Evolutionary conservation across 1,140 invertebrate genomes (phyloP), one percentile per base, ranked within the genome.

Genomic region (Hesperophylax magnus): DNA sequence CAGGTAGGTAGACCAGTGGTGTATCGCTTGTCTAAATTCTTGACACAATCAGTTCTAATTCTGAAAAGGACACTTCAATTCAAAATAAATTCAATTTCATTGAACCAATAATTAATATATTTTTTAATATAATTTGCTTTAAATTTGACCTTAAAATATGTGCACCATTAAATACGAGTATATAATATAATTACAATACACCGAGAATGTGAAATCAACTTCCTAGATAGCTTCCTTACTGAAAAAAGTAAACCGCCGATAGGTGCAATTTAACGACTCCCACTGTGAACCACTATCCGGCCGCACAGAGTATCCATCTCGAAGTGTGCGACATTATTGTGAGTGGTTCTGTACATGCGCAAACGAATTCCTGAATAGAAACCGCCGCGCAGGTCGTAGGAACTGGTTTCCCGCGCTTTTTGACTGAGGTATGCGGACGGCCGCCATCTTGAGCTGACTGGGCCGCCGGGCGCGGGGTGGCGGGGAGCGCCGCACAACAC

Each of bases 401-500:
- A 72, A 72, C 69, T 72, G 69, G 69, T 72, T 72, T 54, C 69
- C 69, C 69, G 69, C 69, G 69, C 69, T 72, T 72, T 72, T 72
- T 53, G 69, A 72, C 24, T 53, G 52, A 54, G 69, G 69, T 72
- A 72, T 72, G 69, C 69, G 69, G 27, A 52, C 69, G 52, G 63
- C 22, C 52, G 69, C 69, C 69, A 72, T 72, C 69, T 72, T 72
- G 31, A 20, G 34, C 65, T 34, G 11, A 52, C 14, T 15, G 22
- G 69, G 18, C 31, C 34, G 20, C 27, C 39, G 69, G 9, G 47
- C 52, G 47, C n/a, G 47, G 17, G 14, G 69, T 22, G 20, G 39
- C 24, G 63, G 27, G 63, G 63, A n/a, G 31, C 60, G 24, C 20
- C 11, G n/a, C n/a, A 2, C 56, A 8, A 17, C 31, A n/a, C 6